Conservation (phyloP, 2,888 invertebrate species). For the Notodonta dromedarius region DNA sequence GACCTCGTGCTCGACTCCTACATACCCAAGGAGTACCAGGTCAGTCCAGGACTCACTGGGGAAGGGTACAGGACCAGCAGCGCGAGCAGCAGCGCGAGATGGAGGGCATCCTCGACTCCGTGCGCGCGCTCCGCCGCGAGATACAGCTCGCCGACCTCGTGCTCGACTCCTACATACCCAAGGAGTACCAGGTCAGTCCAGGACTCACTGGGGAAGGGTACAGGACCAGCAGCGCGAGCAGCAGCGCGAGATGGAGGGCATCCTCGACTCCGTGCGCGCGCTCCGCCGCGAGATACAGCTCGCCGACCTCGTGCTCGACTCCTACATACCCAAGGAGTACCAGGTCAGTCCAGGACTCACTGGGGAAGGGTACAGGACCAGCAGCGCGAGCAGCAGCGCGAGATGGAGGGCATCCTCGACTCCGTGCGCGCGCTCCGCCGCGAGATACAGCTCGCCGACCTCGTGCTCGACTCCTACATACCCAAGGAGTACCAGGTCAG, state of each 20-base stretch:
- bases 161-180: slow-evolving; percentile 96
- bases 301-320: slow-evolving; percentile 95
- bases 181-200: slow-evolving; percentile 91
- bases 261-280: slow-evolving; percentile 96
- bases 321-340: slow-evolving; percentile 97
- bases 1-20: slow-evolving; percentile 96
- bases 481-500: slow-evolving; percentile 95
- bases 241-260: slow-evolving; percentile 98
- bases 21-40: slow-evolving; percentile 97
- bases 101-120: slow-evolving; percentile 97
- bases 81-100: slow-evolving; percentile 98
- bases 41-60: slow-evolving; percentile 45
- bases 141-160: slow-evolving; percentile 95
- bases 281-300: slow-evolving; percentile 95
- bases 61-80: slow-evolving; percentile 86
- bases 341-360: slow-evolving; percentile 81
- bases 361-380: slow-evolving; percentile 79
- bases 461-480: slow-evolving; percentile 96
- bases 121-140: slow-evolving; percentile 95
- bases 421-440: slow-evolving; percentile 95
- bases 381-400: slow-evolving; percentile 97
- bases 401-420: slow-evolving; percentile 98
- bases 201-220: too few relatives aligned
- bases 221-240: slow-evolving; percentile 95
- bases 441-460: slow-evolving; percentile 95